Evolutionary conservation across 2,797 vertebrate species (phyloP).

Genomic region (Sebastes hubbsi): DNA sequence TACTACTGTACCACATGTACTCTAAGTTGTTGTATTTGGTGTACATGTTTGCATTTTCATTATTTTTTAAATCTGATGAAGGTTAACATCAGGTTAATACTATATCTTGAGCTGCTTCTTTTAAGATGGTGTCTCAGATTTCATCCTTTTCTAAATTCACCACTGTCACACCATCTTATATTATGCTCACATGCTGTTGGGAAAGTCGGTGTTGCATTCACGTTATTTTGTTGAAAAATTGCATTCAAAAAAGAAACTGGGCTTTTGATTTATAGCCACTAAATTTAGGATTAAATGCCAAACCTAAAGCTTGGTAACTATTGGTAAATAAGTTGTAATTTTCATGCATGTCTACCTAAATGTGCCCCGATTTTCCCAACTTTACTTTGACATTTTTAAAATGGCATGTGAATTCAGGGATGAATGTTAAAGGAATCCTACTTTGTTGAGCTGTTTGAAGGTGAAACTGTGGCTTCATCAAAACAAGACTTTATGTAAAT

Average conservation of each 20-base stretch:
- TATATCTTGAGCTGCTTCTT: background rate
- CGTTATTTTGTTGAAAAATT: background rate
- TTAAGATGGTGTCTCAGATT: slow-evolving; percentile 1
- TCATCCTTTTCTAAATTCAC: background rate
- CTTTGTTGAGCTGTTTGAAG: background rate
- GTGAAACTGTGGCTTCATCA: background rate
- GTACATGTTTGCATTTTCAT: slow-evolving; percentile 26
- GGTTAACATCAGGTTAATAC: slow-evolving; percentile 2
- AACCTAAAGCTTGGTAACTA: background rate
- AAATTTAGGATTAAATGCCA: background rate
- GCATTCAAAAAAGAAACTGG: background rate
- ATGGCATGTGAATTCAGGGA: slow-evolving; percentile 3
- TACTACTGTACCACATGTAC: slow-evolving; percentile 24
- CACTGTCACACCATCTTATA: background rate
- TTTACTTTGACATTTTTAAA: background rate
- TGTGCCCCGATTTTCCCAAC: background rate
- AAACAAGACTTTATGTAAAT: background rate
- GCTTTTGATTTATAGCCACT: background rate
- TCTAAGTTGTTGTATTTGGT: background rate
- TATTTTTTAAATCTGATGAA: background rate
- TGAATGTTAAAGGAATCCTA: background rate
- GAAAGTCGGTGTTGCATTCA: slow-evolving; percentile 16
- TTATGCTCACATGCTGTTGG: background rate
- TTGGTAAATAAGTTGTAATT: background rate
- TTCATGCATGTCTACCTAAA: background rate